These are phyloP conservation scores for Pyrrhia umbra DNA, from an alignment of 2,888 invertebrate species.

Conservation along the genomic window DNA sequence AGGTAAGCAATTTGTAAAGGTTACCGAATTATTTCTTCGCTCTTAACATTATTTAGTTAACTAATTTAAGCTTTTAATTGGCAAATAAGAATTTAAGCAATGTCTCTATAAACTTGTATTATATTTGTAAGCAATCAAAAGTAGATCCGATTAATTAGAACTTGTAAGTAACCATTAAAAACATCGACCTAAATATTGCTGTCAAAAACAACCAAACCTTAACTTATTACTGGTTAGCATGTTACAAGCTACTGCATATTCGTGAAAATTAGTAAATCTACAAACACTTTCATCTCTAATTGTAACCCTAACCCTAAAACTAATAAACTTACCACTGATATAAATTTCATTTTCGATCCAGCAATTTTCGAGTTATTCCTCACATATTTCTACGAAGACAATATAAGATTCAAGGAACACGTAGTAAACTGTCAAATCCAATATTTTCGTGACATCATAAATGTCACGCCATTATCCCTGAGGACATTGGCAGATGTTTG, in stretches of 20 bases:
- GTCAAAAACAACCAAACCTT: too few species aligned
- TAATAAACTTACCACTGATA: too few species aligned
- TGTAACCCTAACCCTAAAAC: too few species aligned
- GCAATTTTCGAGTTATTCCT: neutral
- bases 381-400: neutral
- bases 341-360: too few species aligned
- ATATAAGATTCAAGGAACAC: neutral
- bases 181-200: too few species aligned
- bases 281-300: too few species aligned
- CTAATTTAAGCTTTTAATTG: conserved; percentile 44
- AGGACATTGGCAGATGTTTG: neutral
- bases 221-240: too few species aligned
- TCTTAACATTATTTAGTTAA: conserved; percentile 34
- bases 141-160: too few species aligned
- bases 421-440: neutral
- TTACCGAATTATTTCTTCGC: conserved; percentile 48
- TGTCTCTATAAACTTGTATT: conserved; percentile 3
- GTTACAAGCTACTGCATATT: too few species aligned
- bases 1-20: conserved; percentile 51
- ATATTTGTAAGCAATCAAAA: neutral
- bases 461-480: neutral
- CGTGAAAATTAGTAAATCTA: too few species aligned
- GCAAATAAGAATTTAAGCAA: conserved; percentile 9
- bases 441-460: conserved; percentile 6
- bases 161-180: too few species aligned